phyloP scores from a whole-genome alignment of 2,797 vertebrate species.

The Coregonus sp. region DNA sequence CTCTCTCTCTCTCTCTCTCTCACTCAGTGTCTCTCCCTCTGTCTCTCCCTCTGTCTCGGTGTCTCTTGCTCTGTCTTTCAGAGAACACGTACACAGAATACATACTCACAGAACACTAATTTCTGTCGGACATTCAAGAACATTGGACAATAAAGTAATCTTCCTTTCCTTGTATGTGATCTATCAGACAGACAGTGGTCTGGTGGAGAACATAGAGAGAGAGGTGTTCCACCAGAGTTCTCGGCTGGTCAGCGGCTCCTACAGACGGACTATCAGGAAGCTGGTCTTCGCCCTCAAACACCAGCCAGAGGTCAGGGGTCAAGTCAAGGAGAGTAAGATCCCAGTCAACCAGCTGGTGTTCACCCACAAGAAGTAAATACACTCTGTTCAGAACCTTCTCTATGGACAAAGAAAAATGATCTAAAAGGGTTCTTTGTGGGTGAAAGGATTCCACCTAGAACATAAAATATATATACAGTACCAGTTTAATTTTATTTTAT shows the following conservation, averaged over 20 bases:
- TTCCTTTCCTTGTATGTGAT: background rate
- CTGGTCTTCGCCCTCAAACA: slow-evolving; percentile 95
- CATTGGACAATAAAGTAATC: too few relatives aligned
- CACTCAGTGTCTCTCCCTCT: too few relatives aligned
- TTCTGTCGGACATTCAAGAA: too few relatives aligned
- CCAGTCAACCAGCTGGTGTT: slow-evolving; percentile 81
- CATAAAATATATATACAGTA: too few relatives aligned
- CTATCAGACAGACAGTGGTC: slow-evolving; percentile 84
- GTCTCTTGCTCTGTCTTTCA: too few relatives aligned
- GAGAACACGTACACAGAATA: too few relatives aligned
- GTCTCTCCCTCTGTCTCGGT: too few relatives aligned
- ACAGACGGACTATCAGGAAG: slow-evolving; percentile 86
- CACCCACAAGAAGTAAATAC: slow-evolving; percentile 86
- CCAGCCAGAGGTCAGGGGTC: slow-evolving; percentile 79
- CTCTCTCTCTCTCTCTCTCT: too few relatives aligned
- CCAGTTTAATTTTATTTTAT: too few relatives aligned
- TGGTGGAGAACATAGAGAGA: slow-evolving; percentile 93
- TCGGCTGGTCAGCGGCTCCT: slow-evolving; percentile 83
- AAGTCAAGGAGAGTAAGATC: slow-evolving; percentile 80
- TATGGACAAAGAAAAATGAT: background rate
- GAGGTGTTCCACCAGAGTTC: slow-evolving; percentile 93
- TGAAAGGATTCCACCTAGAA: too few relatives aligned
- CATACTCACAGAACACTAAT: background rate
- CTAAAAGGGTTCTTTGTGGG: background rate
- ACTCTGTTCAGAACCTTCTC: slow-evolving; percentile 30